These are phyloP conservation scores for Oscheius sp. DNA, from an alignment of 2,888 invertebrate genomes.

Conservation along the genomic window DNA sequence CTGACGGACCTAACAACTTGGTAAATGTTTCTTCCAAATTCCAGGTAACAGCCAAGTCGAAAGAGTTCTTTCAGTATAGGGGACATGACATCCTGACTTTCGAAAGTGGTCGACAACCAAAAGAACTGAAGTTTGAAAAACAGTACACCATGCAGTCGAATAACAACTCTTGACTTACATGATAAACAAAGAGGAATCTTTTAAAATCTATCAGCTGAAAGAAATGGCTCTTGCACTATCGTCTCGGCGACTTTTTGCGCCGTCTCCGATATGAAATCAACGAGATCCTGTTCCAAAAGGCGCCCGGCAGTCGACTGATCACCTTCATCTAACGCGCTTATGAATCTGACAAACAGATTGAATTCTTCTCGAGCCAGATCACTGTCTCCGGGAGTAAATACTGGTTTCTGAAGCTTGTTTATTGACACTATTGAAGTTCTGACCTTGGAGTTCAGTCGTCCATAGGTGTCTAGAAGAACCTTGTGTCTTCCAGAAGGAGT, in stretches of 20 bases:
- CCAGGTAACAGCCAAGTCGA: too few species aligned
- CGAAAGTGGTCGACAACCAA: too few species aligned
- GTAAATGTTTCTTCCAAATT: too few species aligned
- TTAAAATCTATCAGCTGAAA: neutral
- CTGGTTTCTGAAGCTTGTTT: too few species aligned
- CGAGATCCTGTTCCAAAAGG: constrained; percentile 11
- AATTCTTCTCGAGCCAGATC: constrained; percentile 12
- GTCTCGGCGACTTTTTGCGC: constrained; percentile 14
- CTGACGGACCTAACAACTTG: too few species aligned
- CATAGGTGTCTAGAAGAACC: constrained; percentile 32
- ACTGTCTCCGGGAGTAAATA: neutral
- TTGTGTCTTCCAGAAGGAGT: constrained; percentile 33
- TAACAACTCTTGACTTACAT: too few species aligned
- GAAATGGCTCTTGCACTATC: constrained; percentile 15
- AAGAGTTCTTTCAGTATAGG: too few species aligned
- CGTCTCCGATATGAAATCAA: constrained; percentile 15
- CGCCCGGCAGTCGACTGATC: neutral
- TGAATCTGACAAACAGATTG: constrained; percentile 1
- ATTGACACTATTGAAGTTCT: too few species aligned
- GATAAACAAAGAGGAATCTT: neutral
- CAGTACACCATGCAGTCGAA: too few species aligned
- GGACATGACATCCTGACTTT: too few species aligned
- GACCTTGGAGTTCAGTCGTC: neutral
- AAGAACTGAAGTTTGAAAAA: too few species aligned
- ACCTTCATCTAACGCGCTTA: constrained; percentile 14